phyloP scores from a whole-genome alignment of 2,888 invertebrate genomes.

The Steinernema carpocapsae region DNA sequence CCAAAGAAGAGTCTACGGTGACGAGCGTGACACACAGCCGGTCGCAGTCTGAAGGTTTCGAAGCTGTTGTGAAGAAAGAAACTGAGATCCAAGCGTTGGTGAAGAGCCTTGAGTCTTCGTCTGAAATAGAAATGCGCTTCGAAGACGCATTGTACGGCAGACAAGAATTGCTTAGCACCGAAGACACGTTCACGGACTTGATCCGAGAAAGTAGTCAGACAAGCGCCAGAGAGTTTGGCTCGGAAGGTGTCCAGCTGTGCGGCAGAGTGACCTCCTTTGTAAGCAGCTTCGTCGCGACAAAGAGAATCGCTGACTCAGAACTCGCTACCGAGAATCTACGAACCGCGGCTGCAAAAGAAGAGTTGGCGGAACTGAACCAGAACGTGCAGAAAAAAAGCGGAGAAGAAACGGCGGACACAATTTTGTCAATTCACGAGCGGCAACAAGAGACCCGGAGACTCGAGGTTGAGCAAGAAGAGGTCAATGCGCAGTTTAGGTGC shows the following conservation, averaged over 20 bases:
- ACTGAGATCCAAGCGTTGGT: conserved; percentile 45
- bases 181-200: background rate
- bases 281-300: background rate
- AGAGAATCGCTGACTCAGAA: background rate
- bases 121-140: background rate
- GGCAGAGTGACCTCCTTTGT: background rate
- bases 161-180: background rate
- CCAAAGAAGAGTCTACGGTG: background rate
- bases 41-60: conserved; percentile 28
- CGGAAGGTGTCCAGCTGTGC: background rate
- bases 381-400: background rate
- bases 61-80: conserved; percentile 51
- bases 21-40: no score
- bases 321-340: background rate
- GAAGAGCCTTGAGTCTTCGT: background rate
- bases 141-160: background rate
- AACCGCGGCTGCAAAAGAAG: background rate
- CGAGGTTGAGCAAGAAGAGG: background rate
- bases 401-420: no score
- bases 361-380: background rate
- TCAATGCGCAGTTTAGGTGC: background rate
- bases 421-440: no score
- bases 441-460: background rate
- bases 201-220: background rate
- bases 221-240: background rate